These are phyloP conservation scores for Galemys pyrenaicus DNA, from an alignment of 2,113 vertebrate genomes.

Conservation along the genomic window DNA sequence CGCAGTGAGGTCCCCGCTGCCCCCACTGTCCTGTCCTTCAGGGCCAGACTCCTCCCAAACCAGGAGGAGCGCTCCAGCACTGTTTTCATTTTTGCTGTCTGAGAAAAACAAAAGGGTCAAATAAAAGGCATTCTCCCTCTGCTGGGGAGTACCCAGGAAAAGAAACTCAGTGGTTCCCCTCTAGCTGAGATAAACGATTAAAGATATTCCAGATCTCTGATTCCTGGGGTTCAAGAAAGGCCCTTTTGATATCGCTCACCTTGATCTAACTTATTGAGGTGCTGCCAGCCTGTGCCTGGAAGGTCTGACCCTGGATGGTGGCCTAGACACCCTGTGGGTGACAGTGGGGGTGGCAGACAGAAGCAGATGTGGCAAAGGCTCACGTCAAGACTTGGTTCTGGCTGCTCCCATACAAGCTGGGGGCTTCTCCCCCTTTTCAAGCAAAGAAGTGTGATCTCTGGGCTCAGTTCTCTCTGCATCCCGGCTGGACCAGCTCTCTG, in stretches of 20 bases:
- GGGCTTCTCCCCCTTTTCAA: not conserved
- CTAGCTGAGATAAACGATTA: not conserved
- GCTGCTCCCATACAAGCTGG: not conserved
- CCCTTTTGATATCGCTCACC: not conserved
- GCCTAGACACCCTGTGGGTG: not conserved
- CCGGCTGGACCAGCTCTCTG: not conserved
- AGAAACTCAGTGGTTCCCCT: not conserved
- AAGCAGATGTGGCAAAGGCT: not conserved
- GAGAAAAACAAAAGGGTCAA: conserved; percentile 55
- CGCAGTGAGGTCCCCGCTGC: not conserved
- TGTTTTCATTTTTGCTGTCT: not conserved
- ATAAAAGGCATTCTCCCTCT: conserved; percentile 46
- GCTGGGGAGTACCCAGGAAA: not conserved
- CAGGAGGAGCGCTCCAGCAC: too few relatives aligned
- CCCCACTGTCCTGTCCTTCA: not conserved
- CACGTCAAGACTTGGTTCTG: not conserved
- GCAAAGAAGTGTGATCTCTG: not conserved
- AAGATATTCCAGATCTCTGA: not conserved
- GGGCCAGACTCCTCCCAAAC: not conserved
- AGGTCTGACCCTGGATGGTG: not conserved
- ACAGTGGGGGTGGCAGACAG: not conserved
- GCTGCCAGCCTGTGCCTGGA: not conserved
- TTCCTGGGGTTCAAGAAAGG: not conserved
- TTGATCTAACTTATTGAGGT: not conserved
- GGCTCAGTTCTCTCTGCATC: not conserved